Percentiles rank a stretch among this genome's conserved stretches.
Evolutionary conservation across 2,113 vertebrate genomes (phyloP).

Genomic region (Morone saxatilis): DNA sequence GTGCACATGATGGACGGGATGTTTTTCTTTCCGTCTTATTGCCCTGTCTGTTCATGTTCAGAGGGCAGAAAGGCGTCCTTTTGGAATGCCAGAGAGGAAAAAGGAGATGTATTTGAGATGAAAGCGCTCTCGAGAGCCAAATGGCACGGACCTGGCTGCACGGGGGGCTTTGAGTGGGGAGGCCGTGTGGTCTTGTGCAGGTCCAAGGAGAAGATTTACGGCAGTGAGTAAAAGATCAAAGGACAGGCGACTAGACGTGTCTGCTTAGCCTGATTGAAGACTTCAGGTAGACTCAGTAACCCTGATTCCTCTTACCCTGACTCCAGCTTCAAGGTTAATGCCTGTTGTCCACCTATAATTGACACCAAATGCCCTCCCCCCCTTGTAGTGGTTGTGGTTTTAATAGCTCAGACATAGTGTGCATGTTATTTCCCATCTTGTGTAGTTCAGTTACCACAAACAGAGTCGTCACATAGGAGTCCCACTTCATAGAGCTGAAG

Average conservation of each 20-base stretch:
- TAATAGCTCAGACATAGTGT: background rate
- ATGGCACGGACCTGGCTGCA: background rate
- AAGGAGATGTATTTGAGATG: conserved; percentile 8
- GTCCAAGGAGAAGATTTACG: conserved; percentile 35
- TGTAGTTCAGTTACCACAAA: conserved; percentile 43
- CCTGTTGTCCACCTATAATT: conserved; percentile 23
- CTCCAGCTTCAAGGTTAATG: conserved; percentile 38
- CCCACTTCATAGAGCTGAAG: background rate
- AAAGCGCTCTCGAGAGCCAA: conserved; percentile 7
- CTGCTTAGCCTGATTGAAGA: conserved; percentile 44
- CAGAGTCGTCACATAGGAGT: conserved; percentile 8
- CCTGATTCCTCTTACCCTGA: conserved; percentile 20
- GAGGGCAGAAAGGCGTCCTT: conserved; percentile 10
- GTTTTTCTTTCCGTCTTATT: conserved; percentile 22
- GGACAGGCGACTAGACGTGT: conserved; percentile 14
- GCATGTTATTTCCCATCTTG: conserved; percentile 27
- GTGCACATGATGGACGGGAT: conserved; percentile 27
- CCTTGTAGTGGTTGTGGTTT: background rate
- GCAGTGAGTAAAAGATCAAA: conserved; percentile 57
- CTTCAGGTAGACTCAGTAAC: conserved; percentile 16
- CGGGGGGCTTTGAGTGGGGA: background rate
- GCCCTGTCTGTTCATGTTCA: conserved; percentile 41
- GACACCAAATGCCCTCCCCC: background rate
- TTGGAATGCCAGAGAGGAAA: conserved; percentile 34
- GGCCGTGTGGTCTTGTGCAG: conserved; percentile 6